Conservation (phyloP, 1,140 invertebrate genomes). For the Cepaea nemoralis region DNA sequence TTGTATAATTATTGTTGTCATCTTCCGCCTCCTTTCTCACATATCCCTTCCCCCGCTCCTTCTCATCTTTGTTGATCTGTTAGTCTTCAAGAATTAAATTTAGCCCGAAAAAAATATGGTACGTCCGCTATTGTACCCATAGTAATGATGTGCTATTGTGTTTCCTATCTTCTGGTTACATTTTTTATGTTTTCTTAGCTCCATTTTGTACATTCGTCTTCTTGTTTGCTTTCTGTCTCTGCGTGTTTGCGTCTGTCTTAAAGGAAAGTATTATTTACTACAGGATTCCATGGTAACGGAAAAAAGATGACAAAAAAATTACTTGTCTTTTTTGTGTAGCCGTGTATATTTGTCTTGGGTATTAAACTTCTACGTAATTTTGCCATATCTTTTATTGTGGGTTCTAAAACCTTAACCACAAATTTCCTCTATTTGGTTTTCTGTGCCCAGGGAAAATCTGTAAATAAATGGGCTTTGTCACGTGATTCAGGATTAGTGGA, state of each 20-base stretch:
- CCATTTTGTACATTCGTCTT: neutral
- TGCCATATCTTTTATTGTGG: neutral
- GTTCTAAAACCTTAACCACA: neutral
- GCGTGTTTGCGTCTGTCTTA: constrained; percentile 1
- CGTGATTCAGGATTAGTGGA: constrained; percentile 1
- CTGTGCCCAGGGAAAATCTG: neutral
- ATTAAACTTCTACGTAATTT: constrained; percentile 11
- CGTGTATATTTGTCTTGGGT: neutral
- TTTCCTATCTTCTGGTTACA: constrained; percentile 10
- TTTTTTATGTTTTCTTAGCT: neutral
- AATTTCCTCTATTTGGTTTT: neutral
- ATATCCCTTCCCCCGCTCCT: neutral
- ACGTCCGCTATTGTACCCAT: neutral
- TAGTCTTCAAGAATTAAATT: neutral
- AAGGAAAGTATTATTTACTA: constrained; percentile 13
- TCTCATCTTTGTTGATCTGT: neutral
- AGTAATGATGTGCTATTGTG: neutral
- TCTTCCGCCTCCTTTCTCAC: neutral
- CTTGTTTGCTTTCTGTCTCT: neutral
- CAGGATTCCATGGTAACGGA: neutral
- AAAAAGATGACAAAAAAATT: neutral
- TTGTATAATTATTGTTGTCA: constrained; percentile 1
- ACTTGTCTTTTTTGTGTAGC: neutral
- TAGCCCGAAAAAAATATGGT: neutral
- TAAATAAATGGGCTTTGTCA: constrained; percentile 4